Evolutionary conservation across 1,140 invertebrate genomes (phyloP), one percentile per base, ranked within the genome.

Genomic region (Diprion similis): DNA sequence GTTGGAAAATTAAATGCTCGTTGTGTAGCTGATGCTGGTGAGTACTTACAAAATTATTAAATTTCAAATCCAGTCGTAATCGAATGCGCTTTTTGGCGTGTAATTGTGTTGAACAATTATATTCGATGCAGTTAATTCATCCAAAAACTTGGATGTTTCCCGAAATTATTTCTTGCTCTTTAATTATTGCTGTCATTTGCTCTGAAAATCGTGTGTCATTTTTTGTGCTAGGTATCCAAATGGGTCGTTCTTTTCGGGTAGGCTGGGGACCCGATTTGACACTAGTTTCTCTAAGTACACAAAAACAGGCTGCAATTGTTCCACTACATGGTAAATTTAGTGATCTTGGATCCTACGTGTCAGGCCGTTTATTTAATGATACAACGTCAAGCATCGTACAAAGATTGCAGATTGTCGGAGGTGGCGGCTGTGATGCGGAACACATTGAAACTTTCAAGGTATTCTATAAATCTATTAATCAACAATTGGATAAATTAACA

Each of bases 221-320:
- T 6, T 37, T 37, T 37, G 24, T 37, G 24, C 2, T 74, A 77
- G 82, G 84, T 6, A 84, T 88, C 72, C 84, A 93, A 91, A 88
- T 85, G 80, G 92, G 93, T 1, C 89, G 93, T 4, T 91, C 91
- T 71, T 94, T 93, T 74, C 91, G 94, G 78, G 90, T 94, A 0
- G 94, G 93, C 0, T 97, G 95, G 93, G 92, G 92, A 0, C 91
- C 91, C 1, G 89, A 89, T n/a, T 90, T 92, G 75, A 90, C 89
- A 0, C 79, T 96, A 9, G 89, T 90, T 10, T 87, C 86, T 19
- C 71, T 90, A 4, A 89, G 86, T 17, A 89, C 88, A 8, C 82
- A 79, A 45, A 79, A 82, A 46, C 82, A 85, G 70, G 84, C 83
- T 0, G 78, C 78, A 13, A 78, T 82, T 45, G 80, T 86, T 47